Evolutionary conservation across 2,888 invertebrate species (phyloP), one percentile per base, ranked within the genome.

Genomic region (Agonopterix alstromeriana): DNA sequence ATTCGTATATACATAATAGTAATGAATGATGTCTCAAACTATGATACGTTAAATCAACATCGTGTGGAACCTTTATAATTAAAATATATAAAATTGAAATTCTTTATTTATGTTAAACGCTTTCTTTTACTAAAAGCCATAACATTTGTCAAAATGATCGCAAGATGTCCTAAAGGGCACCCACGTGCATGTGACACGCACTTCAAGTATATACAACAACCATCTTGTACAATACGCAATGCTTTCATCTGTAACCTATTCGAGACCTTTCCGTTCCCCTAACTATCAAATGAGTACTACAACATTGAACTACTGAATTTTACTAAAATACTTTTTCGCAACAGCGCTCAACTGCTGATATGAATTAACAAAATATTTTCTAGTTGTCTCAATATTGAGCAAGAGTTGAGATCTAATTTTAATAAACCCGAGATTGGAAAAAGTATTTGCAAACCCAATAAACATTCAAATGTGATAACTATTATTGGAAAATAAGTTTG

Each of bases 1-100:
- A 67, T 75, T 79, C 77, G 72, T 80, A 81, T 81, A 81, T 76
- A 77, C 72, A 77, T 70, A 66, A 67, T 63, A 49, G 46, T 47
- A 50, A 46, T 53, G 53, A 27, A 27, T 27, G 10, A 50, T 53
- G 54, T 59, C 50, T 57, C 52, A 50, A 53, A 53, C 54, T 56
- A 54, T 53, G 57, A 59, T 54, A 55, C 2, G 12, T 27, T 35
- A 36, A 42, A 40, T 45, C 48, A 52, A 42, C 55, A 48, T 46
- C 49, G 51, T 49, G 48, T 53, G 55, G 52, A 56, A 51, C 51
- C 41, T 45, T 48, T 51, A 48, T 44, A 57, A 53, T 54, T 50
- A 55, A 11, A 47, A 43, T 46, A 44, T 11, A 46, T 46, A 47
- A 46, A 47, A 55, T 50, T 51, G 48, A 48, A 47, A 46, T 40